These are phyloP conservation scores for Orthosia gracilis DNA, from an alignment of 2,888 invertebrate genomes.

Conservation along the genomic window DNA sequence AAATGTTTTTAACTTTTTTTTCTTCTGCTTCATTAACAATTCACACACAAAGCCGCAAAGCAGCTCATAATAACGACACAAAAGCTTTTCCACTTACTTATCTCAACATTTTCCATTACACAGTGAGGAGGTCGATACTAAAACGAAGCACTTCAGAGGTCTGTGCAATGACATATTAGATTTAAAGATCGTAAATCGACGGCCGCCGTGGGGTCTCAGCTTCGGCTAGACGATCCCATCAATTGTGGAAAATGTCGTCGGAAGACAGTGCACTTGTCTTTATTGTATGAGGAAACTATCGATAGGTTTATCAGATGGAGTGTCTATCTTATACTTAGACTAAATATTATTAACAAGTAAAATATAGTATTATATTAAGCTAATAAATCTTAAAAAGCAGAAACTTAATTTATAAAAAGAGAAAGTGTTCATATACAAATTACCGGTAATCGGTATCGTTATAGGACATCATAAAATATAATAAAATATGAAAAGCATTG, in stretches of 20 bases:
- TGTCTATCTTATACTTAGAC: not conserved
- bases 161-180: slow-evolving; percentile 60
- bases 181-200: slow-evolving; percentile 59
- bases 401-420: too few relatives aligned
- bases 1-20: too few relatives aligned
- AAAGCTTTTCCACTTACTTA: slow-evolving; percentile 13
- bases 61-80: slow-evolving; percentile 9
- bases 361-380: too few relatives aligned
- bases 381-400: too few relatives aligned
- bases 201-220: slow-evolving; percentile 41
- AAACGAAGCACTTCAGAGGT: slow-evolving; percentile 52
- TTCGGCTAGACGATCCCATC: slow-evolving; percentile 52
- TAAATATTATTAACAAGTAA: too few relatives aligned
- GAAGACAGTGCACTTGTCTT: slow-evolving; percentile 41
- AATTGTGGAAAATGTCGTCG: slow-evolving; percentile 42
- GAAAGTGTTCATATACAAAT: too few relatives aligned
- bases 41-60: not conserved
- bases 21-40: too few relatives aligned
- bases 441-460: too few relatives aligned
- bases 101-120: slow-evolving; percentile 9
- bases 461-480: too few relatives aligned
- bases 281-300: not conserved
- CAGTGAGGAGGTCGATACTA: slow-evolving; percentile 36
- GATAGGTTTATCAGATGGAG: not conserved
- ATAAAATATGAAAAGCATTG: too few relatives aligned